Base-by-base conservation (phyloP, 2,113 vertebrate genomes). In the Merops nubicus region DNA sequence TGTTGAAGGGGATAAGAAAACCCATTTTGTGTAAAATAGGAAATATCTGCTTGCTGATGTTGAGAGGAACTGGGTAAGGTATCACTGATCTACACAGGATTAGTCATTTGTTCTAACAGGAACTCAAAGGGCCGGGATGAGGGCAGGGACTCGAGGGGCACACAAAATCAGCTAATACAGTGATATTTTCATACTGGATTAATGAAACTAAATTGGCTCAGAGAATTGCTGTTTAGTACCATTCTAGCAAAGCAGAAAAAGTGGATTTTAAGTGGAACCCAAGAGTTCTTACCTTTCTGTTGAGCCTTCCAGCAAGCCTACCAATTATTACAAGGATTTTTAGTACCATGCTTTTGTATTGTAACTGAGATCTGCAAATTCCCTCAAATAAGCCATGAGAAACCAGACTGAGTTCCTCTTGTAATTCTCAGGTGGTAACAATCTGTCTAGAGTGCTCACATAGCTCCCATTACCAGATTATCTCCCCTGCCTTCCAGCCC, bases 111-210 rank as follows among this genome's bases (percentile, higher is more conserved):
- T 60, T 11, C 21, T 64, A 88, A 40, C 21, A 88, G 42, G 76
- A 11, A 62, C 31, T 81, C 59, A 62, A 19, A 5, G 10, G 5
- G 6, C 18, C 42, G 8, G 0, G 0, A 51, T 9, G 1, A 3
- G 8, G 5, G 33, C 5, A 8, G 14, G 21, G 23, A 31, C 40
- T 51, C n/a, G 9, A 5, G 11, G 12, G 3, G 43, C 9, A 67
- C 2, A 5, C 33, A 45, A 82, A 50, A 63, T 23, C 60, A 85
- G 21, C 54, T 68, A 43, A 76, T 2, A 4, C 13, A 54, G 17
- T 63, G 21, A n/a, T 4, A n/a, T 56, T 83, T 92, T 54, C 54
- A 47, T 51, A 51, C 5, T 4, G 3, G 18, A 85, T 54, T 76
- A 83, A 76, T 6, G 3, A 57, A 86, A 73, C 4, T 36, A 48